phyloP scores from a whole-genome alignment of 2,888 invertebrate species.

The Eulithis testata region DNA sequence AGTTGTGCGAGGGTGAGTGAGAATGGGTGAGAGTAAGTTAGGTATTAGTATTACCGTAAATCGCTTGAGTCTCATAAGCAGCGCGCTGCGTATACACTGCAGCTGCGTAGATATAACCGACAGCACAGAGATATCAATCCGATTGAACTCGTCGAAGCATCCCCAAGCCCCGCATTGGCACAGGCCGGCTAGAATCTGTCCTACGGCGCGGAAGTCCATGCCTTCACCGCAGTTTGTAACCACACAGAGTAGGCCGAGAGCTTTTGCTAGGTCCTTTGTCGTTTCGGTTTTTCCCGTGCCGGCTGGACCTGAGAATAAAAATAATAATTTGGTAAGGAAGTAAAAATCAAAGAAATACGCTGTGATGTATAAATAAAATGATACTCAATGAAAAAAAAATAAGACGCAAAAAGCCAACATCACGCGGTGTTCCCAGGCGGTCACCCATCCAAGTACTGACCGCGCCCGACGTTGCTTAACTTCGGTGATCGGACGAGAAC shows the following conservation, averaged over 20 bases:
- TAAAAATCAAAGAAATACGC: too few species aligned
- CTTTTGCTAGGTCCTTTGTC: conserved; percentile 95
- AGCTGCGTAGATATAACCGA: conserved; percentile 97
- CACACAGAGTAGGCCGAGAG: conserved; percentile 91
- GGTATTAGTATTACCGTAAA: conserved; percentile 83
- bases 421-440: conserved; percentile 68
- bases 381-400: too few species aligned
- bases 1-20: too few species aligned
- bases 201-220: conserved; percentile 93
- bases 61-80: conserved; percentile 89
- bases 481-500: conserved; percentile 80
- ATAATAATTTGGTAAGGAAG: too few species aligned
- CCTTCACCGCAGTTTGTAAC: conserved; percentile 97
- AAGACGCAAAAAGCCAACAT: conserved; percentile 56
- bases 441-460: conserved; percentile 70
- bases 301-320: conserved; percentile 86
- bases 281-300: conserved; percentile 97
- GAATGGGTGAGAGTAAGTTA: too few species aligned
- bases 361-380: too few species aligned
- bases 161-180: conserved; percentile 97
- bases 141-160: conserved; percentile 97
- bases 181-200: conserved; percentile 88
- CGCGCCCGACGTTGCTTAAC: conserved; percentile 77
- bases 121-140: conserved; percentile 95
- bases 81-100: conserved; percentile 93